These are phyloP conservation scores for Melanaphis sacchari DNA, from an alignment of 1,140 invertebrate species.

Conservation along the genomic window DNA sequence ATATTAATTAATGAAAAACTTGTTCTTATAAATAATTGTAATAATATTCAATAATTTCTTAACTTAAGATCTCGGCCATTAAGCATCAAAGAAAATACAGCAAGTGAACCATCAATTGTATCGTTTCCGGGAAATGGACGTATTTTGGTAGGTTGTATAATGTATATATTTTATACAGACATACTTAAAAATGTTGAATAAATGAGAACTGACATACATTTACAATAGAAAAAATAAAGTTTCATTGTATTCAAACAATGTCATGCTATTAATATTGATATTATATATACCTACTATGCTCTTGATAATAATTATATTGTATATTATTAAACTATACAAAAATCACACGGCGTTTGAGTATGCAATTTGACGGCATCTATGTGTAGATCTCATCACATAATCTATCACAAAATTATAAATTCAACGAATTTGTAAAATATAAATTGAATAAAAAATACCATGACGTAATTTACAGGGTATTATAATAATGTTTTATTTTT, in stretches of 20 bases:
- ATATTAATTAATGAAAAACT: not conserved
- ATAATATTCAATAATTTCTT: not conserved
- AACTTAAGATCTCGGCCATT: constrained; percentile 73
- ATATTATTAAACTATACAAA: not conserved
- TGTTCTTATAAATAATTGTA: not conserved
- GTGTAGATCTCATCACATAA: not conserved
- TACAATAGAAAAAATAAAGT: not conserved
- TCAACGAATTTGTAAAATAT: not conserved
- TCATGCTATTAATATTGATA: not conserved
- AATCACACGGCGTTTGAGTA: not conserved
- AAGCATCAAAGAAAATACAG: constrained; percentile 72
- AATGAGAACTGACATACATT: not conserved
- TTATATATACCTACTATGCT: not conserved
- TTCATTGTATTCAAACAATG: not conserved
- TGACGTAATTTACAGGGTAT: not conserved
- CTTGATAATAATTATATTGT: not conserved
- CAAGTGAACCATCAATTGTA: constrained; percentile 70
- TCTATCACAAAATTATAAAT: not conserved
- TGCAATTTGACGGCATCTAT: not conserved
- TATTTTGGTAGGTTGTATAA: constrained; percentile 69
- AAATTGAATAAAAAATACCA: not conserved
- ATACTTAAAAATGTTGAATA: not conserved
- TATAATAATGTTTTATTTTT: no score
- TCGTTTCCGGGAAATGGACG: constrained; percentile 82
- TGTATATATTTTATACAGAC: not conserved